phyloP scores from a whole-genome alignment of 2,888 invertebrate species.

The Furcula furcula region DNA sequence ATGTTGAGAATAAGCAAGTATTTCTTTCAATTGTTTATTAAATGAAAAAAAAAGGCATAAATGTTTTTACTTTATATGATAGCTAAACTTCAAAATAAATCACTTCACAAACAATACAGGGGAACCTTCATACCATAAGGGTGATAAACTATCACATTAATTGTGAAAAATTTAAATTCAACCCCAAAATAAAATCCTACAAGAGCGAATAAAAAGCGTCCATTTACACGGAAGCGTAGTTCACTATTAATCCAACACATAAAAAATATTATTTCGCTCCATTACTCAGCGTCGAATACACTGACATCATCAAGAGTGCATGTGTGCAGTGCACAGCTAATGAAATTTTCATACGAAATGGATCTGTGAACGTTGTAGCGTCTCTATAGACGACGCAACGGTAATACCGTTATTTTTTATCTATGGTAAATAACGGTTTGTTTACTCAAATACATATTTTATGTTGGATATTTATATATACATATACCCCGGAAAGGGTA shows the following conservation, averaged over 20 bases:
- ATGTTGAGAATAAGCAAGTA: too few relatives aligned
- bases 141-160: too few relatives aligned
- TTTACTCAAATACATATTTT: constrained; percentile 6
- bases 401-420: constrained; percentile 25
- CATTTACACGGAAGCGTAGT: background rate
- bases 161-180: too few relatives aligned
- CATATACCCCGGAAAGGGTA: too few relatives aligned
- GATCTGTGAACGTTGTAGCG: constrained; percentile 30
- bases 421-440: constrained; percentile 20
- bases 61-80: too few relatives aligned
- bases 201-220: background rate
- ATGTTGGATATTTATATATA: background rate
- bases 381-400: constrained; percentile 8
- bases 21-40: too few relatives aligned
- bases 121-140: too few relatives aligned
- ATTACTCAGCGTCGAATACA: constrained; percentile 17
- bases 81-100: too few relatives aligned
- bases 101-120: background rate
- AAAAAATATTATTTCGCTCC: too few relatives aligned
- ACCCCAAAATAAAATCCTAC: too few relatives aligned
- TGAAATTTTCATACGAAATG: constrained; percentile 67
- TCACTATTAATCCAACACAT: background rate
- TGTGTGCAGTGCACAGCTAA: constrained; percentile 38
- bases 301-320: constrained; percentile 20
- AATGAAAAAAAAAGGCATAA: too few relatives aligned